Base-by-base conservation (phyloP, 2,797 vertebrate species). In the Melanotaenia nigrans region DNA sequence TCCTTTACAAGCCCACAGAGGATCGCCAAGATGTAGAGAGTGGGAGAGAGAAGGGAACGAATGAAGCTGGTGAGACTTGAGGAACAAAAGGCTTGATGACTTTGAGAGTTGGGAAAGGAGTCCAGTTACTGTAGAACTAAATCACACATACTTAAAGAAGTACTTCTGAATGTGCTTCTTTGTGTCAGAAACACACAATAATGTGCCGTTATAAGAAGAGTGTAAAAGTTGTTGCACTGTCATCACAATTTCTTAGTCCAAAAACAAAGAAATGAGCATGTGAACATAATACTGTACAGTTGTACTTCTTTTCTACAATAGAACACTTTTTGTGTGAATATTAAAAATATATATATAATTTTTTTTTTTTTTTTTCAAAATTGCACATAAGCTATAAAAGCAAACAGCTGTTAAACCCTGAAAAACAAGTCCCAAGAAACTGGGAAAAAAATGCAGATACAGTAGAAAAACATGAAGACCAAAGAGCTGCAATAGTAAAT, bases 1-100 rank as follows among this genome's bases (percentile, higher is more conserved):
- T 72, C 58, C 78, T 92, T 93, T 91, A 93, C 90, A 90, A 90
- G 90, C 74, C 84, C 78, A 33, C 72, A 1, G 78, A 90, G 87
- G 70, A 61, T 57, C 68, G 55, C 13, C 51, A 76, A 75, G 79
- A 82, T 61, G 69, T 35, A 55, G 73, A 40, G 79, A 51, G 79
- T 42, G 76, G 75, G 84, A 84, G 78, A 83, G 58, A 11, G 77
- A 72, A 77, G 77, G 78, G 75, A 82, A 81, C 71, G 63, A 69
- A 81, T 69, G 73, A 80, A 82, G 68, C 42, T 11, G 70, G 82
- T 25, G 40, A 77, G 75, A 78, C 71, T 49, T 10, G 38, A 57
- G 63, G 73, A 89, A 85, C 60, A 72, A 68, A 84, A 25, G 51
- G 47, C 84, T 77, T 82, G 79, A 85, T 71, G 78, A 73, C 71